Conservation (phyloP, 2,888 invertebrate species). For the Dexiosoma caninum region DNA sequence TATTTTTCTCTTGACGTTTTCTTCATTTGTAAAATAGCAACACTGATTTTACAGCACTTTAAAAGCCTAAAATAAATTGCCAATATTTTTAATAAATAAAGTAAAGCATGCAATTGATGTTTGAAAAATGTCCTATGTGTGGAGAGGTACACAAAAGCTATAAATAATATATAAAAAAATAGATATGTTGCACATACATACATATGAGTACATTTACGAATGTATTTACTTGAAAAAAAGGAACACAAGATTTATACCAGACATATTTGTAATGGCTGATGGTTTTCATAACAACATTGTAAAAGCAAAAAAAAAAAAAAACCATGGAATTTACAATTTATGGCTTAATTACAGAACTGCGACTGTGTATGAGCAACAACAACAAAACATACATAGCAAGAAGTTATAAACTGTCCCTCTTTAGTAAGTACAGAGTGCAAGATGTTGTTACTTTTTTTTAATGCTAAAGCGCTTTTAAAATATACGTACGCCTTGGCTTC, state of each 20-base stretch:
- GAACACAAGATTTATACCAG: too few relatives aligned
- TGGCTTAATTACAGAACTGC: slow-evolving; percentile 71
- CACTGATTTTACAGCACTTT: too few relatives aligned
- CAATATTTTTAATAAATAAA: not conserved
- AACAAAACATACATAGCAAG: not conserved
- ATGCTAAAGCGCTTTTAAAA: slow-evolving; percentile 5
- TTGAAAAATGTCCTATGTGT: too few relatives aligned
- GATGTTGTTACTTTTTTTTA: not conserved
- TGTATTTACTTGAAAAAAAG: too few relatives aligned
- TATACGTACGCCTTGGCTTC: slow-evolving; percentile 13
- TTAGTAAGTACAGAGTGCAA: not conserved
- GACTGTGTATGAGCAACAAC: not conserved
- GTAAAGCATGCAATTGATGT: too few relatives aligned
- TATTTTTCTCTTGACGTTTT: too few relatives aligned
- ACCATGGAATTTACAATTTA: slow-evolving; percentile 69
- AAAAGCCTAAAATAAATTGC: too few relatives aligned
- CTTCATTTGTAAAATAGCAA: too few relatives aligned
- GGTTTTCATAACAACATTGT: slow-evolving; percentile 70
- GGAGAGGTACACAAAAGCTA: too few relatives aligned
- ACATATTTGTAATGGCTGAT: slow-evolving; percentile 35
- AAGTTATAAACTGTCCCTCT: slow-evolving; percentile 28
- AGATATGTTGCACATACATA: not conserved
- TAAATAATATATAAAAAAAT: not conserved
- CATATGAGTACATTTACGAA: not conserved
- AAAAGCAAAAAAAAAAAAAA: slow-evolving; percentile 69